A percentile compares a stretch with the other conserved stretches of the same genome.
Evolutionary conservation across 2,888 invertebrate species (phyloP).

Genomic region (Drosophila villosipedis): DNA sequence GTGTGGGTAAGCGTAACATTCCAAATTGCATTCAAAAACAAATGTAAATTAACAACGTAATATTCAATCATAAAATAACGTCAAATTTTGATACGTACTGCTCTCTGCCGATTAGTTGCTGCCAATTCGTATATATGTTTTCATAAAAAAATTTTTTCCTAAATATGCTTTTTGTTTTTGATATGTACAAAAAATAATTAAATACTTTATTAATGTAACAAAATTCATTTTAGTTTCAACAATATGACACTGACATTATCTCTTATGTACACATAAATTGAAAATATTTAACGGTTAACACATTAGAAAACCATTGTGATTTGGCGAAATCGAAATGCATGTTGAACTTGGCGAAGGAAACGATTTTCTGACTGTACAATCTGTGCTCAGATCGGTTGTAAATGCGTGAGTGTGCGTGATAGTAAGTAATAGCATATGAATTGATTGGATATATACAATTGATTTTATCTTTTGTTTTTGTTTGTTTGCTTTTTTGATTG

Average conservation of each 20-base stretch:
- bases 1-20: slow-evolving; percentile 20
- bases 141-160: slow-evolving; percentile 39
- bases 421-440: slow-evolving; percentile 42
- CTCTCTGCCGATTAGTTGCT: slow-evolving; percentile 61
- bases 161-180: slow-evolving; percentile 17
- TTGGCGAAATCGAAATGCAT: slow-evolving; percentile 32
- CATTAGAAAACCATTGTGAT: slow-evolving; percentile 37
- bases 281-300: slow-evolving; percentile 41
- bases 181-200: slow-evolving; percentile 56
- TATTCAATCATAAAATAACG: slow-evolving; percentile 36
- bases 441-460: slow-evolving; percentile 61
- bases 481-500: slow-evolving; percentile 4
- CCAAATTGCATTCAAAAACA: slow-evolving; percentile 48
- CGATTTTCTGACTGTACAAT: slow-evolving; percentile 42
- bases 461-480: slow-evolving; percentile 30
- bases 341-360: slow-evolving; percentile 41
- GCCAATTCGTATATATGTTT: slow-evolving; percentile 53
- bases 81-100: slow-evolving; percentile 60
- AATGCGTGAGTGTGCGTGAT: slow-evolving; percentile 39
- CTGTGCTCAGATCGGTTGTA: slow-evolving; percentile 31
- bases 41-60: slow-evolving; percentile 49
- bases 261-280: slow-evolving; percentile 52
- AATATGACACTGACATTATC: slow-evolving; percentile 59
- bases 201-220: slow-evolving; percentile 63
- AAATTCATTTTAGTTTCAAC: slow-evolving; percentile 59